Conservation (phyloP, 2,888 invertebrate species). For the Crematogaster levior region DNA sequence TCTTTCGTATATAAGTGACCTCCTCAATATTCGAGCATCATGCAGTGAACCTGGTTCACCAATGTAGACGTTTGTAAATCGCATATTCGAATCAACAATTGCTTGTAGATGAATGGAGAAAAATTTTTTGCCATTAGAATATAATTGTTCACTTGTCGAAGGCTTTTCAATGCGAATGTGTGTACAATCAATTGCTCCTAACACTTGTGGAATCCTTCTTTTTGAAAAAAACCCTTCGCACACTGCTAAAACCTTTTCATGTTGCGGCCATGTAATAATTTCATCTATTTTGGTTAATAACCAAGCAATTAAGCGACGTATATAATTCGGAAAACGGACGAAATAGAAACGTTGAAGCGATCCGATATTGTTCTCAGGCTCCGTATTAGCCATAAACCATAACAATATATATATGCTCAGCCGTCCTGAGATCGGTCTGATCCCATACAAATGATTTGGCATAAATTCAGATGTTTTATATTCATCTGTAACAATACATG, state of each 20-base stretch:
- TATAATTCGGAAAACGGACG: neutral
- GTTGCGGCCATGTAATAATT: conserved; percentile 2
- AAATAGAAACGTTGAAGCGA: conserved; percentile 3
- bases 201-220: neutral
- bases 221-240: neutral
- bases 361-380: conserved; percentile 12
- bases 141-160: neutral
- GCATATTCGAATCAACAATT: conserved; percentile 26
- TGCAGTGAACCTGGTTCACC: conserved; percentile 7
- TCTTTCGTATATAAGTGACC: conserved; percentile 43
- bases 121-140: conserved; percentile 8
- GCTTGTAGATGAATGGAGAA: neutral
- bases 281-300: neutral
- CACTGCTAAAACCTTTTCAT: neutral
- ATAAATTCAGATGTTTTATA: neutral
- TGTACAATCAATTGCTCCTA: conserved; percentile 10
- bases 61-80: no score
- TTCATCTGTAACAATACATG: neutral
- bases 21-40: conserved; percentile 32
- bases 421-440: no score
- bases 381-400: neutral
- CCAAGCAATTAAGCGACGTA: neutral
- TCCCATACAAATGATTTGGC: no score
- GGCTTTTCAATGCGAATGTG: neutral
- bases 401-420: neutral